Conservation (phyloP, 2,113 vertebrate genomes). For the Ondatra zibethicus region DNA sequence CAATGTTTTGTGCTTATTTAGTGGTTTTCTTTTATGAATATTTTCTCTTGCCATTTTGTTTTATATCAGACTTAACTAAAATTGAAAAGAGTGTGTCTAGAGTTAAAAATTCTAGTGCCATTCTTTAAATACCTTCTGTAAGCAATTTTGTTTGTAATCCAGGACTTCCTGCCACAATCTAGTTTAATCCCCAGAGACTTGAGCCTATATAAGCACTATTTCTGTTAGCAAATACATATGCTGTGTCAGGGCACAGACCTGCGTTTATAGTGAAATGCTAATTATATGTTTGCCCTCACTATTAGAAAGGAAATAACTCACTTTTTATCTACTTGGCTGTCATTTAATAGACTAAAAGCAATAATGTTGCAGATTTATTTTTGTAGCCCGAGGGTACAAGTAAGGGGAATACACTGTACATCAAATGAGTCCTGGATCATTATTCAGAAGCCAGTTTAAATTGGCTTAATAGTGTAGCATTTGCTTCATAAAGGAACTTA, state of each 20-base stretch:
- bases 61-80: slow-evolving; percentile 45
- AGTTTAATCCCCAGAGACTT: slow-evolving; percentile 63
- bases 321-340: slow-evolving; percentile 55
- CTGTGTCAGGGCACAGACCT: slow-evolving; percentile 63
- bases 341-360: slow-evolving; percentile 34
- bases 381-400: slow-evolving; percentile 36
- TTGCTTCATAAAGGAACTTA: slow-evolving; percentile 49
- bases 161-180: slow-evolving; percentile 64
- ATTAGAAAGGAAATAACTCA: slow-evolving; percentile 71
- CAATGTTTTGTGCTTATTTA: slow-evolving; percentile 16
- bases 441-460: slow-evolving; percentile 52
- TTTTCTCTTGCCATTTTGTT: background rate
- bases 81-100: slow-evolving; percentile 23
- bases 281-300: slow-evolving; percentile 69
- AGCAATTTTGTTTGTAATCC: slow-evolving; percentile 44
- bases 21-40: background rate
- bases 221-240: slow-evolving; percentile 54
- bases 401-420: slow-evolving; percentile 3
- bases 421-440: slow-evolving; percentile 1
- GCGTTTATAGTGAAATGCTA: slow-evolving; percentile 66
- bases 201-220: slow-evolving; percentile 41
- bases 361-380: slow-evolving; percentile 55
- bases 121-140: slow-evolving; percentile 54
- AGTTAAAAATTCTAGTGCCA: slow-evolving; percentile 17
- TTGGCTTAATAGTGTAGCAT: slow-evolving; percentile 43